Evolutionary conservation across 2,888 invertebrate genomes (phyloP).

Genomic region (Alloscopus bannaensis): DNA sequence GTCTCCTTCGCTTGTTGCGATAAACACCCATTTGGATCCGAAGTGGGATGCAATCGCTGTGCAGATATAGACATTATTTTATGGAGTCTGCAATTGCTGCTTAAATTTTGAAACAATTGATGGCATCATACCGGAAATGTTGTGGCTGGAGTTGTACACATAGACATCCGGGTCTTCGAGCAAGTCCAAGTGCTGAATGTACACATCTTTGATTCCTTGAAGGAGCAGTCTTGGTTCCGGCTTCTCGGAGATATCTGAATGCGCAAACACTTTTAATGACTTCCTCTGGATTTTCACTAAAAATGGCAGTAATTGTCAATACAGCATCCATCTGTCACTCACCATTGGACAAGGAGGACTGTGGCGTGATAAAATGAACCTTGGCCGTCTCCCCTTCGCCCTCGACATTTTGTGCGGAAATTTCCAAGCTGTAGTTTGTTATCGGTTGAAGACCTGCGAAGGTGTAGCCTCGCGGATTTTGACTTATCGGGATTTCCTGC

Average conservation of each 20-base stretch:
- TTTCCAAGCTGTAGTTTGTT: conserved; percentile 71
- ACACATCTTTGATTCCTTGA: conserved; percentile 69
- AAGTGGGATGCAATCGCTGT: conserved; percentile 69
- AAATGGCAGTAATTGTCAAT: neutral
- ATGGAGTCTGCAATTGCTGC: neutral
- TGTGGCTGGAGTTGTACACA: conserved; percentile 52
- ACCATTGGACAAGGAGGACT: conserved; percentile 66
- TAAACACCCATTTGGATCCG: conserved; percentile 69
- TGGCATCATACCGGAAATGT: conserved; percentile 40
- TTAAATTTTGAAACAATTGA: neutral
- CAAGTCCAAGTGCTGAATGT: conserved; percentile 69
- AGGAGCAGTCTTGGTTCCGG: conserved; percentile 68
- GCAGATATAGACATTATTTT: neutral
- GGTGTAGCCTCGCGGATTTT: conserved; percentile 70
- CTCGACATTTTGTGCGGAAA: conserved; percentile 70
- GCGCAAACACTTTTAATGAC: neutral
- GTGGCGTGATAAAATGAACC: conserved; percentile 69
- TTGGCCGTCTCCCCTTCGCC: conserved; percentile 71
- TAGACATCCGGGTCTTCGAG: conserved; percentile 68
- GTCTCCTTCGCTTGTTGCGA: conserved; percentile 68
- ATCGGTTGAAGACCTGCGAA: conserved; percentile 71
- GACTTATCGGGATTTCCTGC: conserved; percentile 70
- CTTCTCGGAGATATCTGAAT: conserved; percentile 49
- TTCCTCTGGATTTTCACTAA: conserved; percentile 2
- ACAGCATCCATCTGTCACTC: too few relatives aligned